Evolutionary conservation across 2,888 invertebrate genomes (phyloP).

Genomic region (Pammene fasciana): DNA sequence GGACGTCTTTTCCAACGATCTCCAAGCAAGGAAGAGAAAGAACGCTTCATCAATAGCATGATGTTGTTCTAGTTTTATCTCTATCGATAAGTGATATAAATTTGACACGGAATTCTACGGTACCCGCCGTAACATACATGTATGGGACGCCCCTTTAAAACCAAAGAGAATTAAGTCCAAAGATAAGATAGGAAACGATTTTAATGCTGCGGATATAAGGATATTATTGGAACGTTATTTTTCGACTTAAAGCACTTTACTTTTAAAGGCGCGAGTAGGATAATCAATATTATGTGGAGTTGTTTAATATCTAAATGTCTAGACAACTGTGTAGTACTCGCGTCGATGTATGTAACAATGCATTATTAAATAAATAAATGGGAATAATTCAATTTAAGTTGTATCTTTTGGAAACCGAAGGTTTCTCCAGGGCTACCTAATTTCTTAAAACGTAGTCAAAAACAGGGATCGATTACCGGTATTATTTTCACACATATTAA

Average conservation of each 20-base stretch:
- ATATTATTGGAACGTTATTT: conserved; percentile 17
- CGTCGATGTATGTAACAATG: conserved; percentile 27
- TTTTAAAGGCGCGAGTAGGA: conserved; percentile 32
- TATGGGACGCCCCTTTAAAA: conserved; percentile 28
- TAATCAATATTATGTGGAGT: conserved; percentile 12
- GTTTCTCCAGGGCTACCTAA: neutral
- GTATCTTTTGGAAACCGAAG: conserved; percentile 51
- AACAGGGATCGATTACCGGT: too few relatives aligned
- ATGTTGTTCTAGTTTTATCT: too few relatives aligned
- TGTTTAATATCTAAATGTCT: conserved; percentile 34
- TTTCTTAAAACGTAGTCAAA: too few relatives aligned
- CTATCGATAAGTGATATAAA: too few relatives aligned
- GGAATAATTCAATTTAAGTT: conserved; percentile 49
- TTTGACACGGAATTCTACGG: neutral
- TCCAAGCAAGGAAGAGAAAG: too few relatives aligned
- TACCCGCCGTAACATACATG: conserved; percentile 7
- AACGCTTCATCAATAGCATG: too few relatives aligned
- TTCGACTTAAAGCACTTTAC: conserved; percentile 33
- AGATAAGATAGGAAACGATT: neutral
- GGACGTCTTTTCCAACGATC: too few relatives aligned
- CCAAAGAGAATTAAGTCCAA: conserved; percentile 32
- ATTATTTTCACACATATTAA: too few relatives aligned
- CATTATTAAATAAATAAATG: conserved; percentile 36
- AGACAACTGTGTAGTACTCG: conserved; percentile 26
- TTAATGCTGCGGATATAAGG: neutral